Evolutionary conservation across 2,797 vertebrate genomes (phyloP), one percentile per base, ranked within the genome.

Genomic region (Sebastes diaconus): DNA sequence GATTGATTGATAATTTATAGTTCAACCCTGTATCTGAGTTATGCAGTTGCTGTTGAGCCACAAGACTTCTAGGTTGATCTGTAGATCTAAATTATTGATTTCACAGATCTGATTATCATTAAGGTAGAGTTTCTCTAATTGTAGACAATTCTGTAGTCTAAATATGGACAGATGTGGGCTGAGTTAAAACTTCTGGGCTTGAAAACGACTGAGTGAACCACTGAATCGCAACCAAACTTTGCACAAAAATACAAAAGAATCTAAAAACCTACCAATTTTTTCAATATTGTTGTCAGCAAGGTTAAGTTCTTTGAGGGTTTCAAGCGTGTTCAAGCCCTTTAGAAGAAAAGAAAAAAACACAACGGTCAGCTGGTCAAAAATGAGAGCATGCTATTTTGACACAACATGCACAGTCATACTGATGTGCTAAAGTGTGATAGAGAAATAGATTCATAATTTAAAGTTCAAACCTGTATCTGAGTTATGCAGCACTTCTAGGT

Each of bases 41-140:
- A 97, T 96, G 81, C 80, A 66, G 86, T 97, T 98, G 71, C 95
- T 96, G 91, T 96, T 97, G 81, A 98, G 94, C 93, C 95, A 97
- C 79, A 97, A 72, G 42, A 96, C 83, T 39, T 94, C 85, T 63
- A 98, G 79, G 65, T 90, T 95, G 11, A 76, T 83, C 79, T 95
- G 91, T 71, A 69, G 68, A 71, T 97, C 94, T 84, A 96, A 83
- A 90, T 96, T 96, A 86, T 95, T 90, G 85, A 90, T 97, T 84
- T 88, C 90, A 68, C 84, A 92, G 85, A 97, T 97, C 77, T 95
- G 92, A 92, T 96, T 98, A 83, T 95, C 95, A 89, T 97, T 97
- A 42, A 96, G 95, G 91, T 94, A 97, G 32, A 97, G 84, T 80
- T 96, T 98, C 93, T 96, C 88, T 69, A 97, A 90, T 84, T 96